These are phyloP conservation scores for Glareola pratincola DNA, from an alignment of 2,113 vertebrate genomes.

Conservation along the genomic window DNA sequence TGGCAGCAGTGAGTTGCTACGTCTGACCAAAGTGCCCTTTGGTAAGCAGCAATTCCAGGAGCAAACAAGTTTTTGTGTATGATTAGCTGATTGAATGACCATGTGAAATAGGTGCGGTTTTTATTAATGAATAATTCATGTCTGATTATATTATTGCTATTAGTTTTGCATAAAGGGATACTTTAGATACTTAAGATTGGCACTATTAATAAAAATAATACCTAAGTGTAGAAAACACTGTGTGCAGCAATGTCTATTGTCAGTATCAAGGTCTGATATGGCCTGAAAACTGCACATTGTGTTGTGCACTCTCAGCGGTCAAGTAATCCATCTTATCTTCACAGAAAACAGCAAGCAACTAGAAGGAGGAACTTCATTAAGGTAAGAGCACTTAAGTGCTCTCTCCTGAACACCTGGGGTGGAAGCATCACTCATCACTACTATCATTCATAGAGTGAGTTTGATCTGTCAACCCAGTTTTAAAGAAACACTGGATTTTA, in stretches of 20 bases:
- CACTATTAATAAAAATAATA: background rate
- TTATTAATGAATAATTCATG: constrained; percentile 47
- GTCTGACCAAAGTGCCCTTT: constrained; percentile 44
- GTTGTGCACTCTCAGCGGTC: background rate
- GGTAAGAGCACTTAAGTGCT: background rate
- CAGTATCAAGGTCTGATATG: background rate
- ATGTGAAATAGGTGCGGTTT: constrained; percentile 10
- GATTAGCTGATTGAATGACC: constrained; percentile 59
- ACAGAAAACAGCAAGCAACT: background rate
- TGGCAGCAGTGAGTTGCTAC: background rate
- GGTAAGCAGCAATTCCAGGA: constrained; percentile 45
- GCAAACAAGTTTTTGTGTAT: constrained; percentile 51
- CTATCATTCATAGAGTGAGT: background rate
- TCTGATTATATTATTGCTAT: constrained; percentile 44
- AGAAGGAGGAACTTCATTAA: background rate
- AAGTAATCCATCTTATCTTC: background rate
- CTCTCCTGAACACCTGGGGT: background rate
- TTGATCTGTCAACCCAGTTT: background rate
- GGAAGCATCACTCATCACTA: background rate
- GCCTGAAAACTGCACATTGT: background rate
- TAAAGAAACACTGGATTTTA: background rate
- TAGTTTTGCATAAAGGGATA: constrained; percentile 25
- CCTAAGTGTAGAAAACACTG: background rate
- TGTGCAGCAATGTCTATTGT: background rate
- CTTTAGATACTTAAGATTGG: background rate